Evolutionary conservation across 2,888 invertebrate genomes (phyloP), one percentile per base, ranked within the genome.

Genomic region (Oscheius onirici): DNA sequence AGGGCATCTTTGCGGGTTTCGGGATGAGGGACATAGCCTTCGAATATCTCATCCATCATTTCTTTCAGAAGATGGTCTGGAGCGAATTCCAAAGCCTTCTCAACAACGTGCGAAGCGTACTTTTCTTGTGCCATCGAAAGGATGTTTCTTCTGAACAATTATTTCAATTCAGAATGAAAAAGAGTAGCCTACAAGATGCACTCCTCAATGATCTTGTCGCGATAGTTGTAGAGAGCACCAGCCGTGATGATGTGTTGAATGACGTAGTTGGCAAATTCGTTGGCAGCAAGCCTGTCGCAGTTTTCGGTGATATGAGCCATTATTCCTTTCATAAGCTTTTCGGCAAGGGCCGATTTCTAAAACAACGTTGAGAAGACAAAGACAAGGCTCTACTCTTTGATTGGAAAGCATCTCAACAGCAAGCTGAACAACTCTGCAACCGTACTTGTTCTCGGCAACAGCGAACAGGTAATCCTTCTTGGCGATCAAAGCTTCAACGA

Each of bases 201-300:
- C 44, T 78, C 69, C 44, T 79, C 78, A 52, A 84, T 84, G 66
- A 84, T 83, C 15, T 70, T 54, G 49, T 80, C 74, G 3, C 81
- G 73, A 55, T 83, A 83, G 22, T 68, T 54, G 13, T 43, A 71
- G 67, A 84, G 71, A 11, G 74, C 69, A 15, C 71, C 68, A 3
- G 75, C 71, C 24, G 67, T 71, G 55, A 86, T 77, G 43, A 86
- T 72, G 73, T 82, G 80, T 67, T 86, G 86, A 11, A 86, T 75
- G 44, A 86, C 78, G 69, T 86, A 86, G 74, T 86, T 86, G 63
- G 84, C 85, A 65, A 79, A 86, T 65, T 86, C 83, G 68, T 86
- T 80, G 0, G 77, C 77, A 10, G 79, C 72, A 20, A 83, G 70
- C 13, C 73, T 68, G 20, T 65, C 66, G 55, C 71, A 71, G 46